A percentile compares a stretch with the other conserved stretches of the same genome.
These are phyloP conservation scores for Salminus brasiliensis DNA, from an alignment of 2,113 vertebrate species.

Conservation along the genomic window DNA sequence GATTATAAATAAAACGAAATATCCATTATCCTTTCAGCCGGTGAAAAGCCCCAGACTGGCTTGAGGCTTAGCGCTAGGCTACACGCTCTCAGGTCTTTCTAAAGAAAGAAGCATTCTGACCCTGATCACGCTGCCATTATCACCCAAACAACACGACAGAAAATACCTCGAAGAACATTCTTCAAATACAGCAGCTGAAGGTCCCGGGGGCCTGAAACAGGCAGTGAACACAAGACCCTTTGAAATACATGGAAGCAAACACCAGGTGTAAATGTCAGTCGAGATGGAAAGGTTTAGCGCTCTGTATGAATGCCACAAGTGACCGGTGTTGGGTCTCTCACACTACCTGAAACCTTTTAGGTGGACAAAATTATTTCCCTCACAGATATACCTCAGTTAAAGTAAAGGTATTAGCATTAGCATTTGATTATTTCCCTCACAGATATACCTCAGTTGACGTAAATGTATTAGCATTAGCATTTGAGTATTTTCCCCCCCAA, in stretches of 20 bases:
- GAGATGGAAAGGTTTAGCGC: slow-evolving; percentile 40
- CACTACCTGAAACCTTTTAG: not conserved
- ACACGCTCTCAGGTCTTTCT: slow-evolving; percentile 34
- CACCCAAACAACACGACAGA: slow-evolving; percentile 58
- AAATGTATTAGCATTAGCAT: too few species aligned
- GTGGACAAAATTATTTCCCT: too few species aligned
- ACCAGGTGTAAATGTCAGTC: slow-evolving; percentile 30
- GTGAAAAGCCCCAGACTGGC: too few species aligned
- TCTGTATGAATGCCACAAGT: slow-evolving; percentile 26
- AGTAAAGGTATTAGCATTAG: too few species aligned
- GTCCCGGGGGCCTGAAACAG: too few species aligned
- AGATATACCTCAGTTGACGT: too few species aligned
- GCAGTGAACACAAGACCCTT: slow-evolving; percentile 23
- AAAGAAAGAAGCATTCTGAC: slow-evolving; percentile 38
- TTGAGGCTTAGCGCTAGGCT: not conserved
- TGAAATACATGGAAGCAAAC: slow-evolving; percentile 29
- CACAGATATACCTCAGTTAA: too few species aligned
- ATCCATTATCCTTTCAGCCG: too few species aligned
- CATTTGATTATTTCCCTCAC: too few species aligned
- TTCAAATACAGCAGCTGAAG: slow-evolving; percentile 21
- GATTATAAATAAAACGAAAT: too few species aligned
- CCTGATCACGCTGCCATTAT: slow-evolving; percentile 59
- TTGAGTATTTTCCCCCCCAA: too few species aligned
- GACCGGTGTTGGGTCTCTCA: too few species aligned
- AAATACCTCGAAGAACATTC: slow-evolving; percentile 63